These are phyloP conservation scores for Zootermopsis nevadensis DNA, from an alignment of 2,888 invertebrate genomes.

Conservation along the genomic window DNA sequence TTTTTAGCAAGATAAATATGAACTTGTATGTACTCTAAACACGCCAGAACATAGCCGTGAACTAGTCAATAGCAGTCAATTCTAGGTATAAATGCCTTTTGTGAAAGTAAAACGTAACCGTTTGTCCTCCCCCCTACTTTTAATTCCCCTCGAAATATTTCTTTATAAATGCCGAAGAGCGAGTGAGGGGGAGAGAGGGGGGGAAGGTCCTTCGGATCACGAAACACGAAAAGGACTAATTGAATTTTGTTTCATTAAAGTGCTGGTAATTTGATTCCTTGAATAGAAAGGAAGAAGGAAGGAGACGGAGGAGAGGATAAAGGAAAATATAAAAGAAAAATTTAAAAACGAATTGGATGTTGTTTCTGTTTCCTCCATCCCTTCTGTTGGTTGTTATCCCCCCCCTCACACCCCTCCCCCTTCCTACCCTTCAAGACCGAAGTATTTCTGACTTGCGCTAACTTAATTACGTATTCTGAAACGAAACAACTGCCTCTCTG, in stretches of 20 bases:
- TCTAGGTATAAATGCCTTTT: neutral
- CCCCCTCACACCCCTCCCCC: slow-evolving; percentile 1
- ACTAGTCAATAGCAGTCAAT: neutral
- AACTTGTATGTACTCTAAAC: neutral
- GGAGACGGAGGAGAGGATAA: neutral
- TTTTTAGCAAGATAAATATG: neutral
- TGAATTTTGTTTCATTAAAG: slow-evolving; percentile 54
- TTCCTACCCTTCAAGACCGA: slow-evolving; percentile 20
- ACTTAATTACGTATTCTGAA: slow-evolving; percentile 48
- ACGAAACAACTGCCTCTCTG: slow-evolving; percentile 31
- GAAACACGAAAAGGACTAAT: slow-evolving; percentile 53
- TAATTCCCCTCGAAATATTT: neutral
- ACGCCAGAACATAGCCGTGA: neutral
- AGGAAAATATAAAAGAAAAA: slow-evolving; percentile 30
- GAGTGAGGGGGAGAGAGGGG: neutral
- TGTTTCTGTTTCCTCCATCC: slow-evolving; percentile 11
- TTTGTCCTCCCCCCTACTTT: neutral
- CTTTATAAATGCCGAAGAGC: neutral
- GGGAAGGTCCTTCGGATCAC: slow-evolving; percentile 41
- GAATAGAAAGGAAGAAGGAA: slow-evolving; percentile 30
- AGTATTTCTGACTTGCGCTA: slow-evolving; percentile 23
- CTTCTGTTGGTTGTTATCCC: neutral
- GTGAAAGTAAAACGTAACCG: slow-evolving; percentile 26
- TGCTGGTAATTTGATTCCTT: slow-evolving; percentile 53
- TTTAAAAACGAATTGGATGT: slow-evolving; percentile 34